Base-by-base conservation (phyloP, 1,140 invertebrate species). In the Limonius californicus region DNA sequence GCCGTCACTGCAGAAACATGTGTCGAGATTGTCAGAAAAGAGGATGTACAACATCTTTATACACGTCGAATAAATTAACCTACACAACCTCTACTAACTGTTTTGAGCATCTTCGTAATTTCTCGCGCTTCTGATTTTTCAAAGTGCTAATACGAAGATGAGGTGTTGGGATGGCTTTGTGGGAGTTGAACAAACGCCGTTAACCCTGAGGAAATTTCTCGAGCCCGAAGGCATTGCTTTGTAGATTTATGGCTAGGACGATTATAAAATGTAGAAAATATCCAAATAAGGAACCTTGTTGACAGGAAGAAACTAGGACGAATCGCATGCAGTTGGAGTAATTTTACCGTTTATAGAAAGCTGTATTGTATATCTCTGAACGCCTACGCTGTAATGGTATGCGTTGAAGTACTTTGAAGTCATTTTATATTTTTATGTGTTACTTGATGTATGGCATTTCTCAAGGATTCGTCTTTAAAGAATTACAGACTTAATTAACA, bases 291-390 rank as follows among this genome's bases (percentile, higher is more conserved):
- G 35, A 39, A 39, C 35, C 8, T 39, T 39, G 35, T 39, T 39
- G 35, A 39, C 35, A 39, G 35, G 35, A 39, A 39, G 35, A 39
- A 39, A 39, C 35, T 39, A 39, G 35, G 35, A 39, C 35, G 35
- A 39, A 39, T 39, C 35, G 35, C 35, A n/a, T 39, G n/a, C 35
- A 39, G 35, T 14, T 39, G 35, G 7, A 39, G 35, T 39, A 12
- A 39, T 39, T 39, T 39, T 39, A 39, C 35, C 35, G 35, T 39
- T 39, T 39, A 39, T 39, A 39, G 35, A 39, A 39, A 39, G 35
- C 35, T 2, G 35, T 14, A 27, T 12, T 2, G 35, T 39, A 12
- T 39, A 39, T 39, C 35, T 39, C n/a, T 39, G 35, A 2, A 12
- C 35, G n/a, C 35, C 35, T 39, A 39, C 35, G n/a, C 11, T n/a